Evolutionary conservation across 2,113 vertebrate genomes (phyloP).

Genomic region (Pedetes capensis): DNA sequence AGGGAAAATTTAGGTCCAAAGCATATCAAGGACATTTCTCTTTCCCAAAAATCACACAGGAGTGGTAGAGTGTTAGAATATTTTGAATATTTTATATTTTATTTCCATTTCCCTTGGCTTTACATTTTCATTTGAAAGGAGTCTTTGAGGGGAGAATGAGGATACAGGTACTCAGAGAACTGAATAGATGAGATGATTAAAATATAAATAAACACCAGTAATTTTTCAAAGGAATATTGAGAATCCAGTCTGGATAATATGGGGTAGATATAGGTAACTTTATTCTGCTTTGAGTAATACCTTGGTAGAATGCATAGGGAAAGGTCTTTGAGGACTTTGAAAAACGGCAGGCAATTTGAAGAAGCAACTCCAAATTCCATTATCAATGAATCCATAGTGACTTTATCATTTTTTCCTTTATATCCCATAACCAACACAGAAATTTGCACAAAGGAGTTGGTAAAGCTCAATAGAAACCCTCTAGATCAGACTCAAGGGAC

Average conservation of each 20-base stretch:
- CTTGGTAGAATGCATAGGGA: neutral
- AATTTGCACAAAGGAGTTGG: neutral
- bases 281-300: neutral
- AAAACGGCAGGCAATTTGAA: neutral
- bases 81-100: neutral
- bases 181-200: neutral
- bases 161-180: neutral
- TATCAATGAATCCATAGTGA: neutral
- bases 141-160: neutral
- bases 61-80: neutral
- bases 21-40: no score
- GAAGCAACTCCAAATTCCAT: neutral
- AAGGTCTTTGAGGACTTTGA: neutral
- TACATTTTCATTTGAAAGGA: neutral
- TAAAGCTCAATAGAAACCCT: neutral
- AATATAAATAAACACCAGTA: neutral
- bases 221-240: neutral
- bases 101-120: neutral
- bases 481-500: neutral
- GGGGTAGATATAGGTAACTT: neutral
- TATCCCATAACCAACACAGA: neutral
- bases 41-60: neutral
- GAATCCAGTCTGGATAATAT: neutral
- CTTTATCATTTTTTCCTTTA: neutral
- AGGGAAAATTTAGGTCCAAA: no score